Base-by-base conservation (phyloP, 2,113 vertebrate genomes). In the Lepisosteus oculatus region DNA sequence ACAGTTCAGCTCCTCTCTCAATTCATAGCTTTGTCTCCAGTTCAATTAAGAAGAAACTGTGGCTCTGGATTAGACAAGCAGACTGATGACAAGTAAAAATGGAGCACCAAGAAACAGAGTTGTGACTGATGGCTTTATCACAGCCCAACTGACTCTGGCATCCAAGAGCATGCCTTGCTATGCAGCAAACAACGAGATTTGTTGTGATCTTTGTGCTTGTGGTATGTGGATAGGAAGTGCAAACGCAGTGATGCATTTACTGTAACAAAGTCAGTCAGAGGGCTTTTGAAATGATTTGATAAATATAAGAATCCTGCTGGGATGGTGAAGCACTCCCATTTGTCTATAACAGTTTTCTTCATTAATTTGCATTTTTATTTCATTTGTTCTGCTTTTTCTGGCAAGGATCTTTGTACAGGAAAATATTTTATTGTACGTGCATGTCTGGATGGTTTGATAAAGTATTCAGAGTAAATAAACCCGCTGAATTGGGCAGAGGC, bases 121-220 rank as follows among this genome's bases (percentile, higher is more conserved):
- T 13, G 13, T 75, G 73, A 70, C 75, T 56, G 55, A 63, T 43
- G 51, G 42, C n/a, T 9, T 66, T 17, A 55, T 43, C 63, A 41
- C 41, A 43, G 4, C 41, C 63, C n/a, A 67, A 43, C 71, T 55
- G 61, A 62, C 43, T 61, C 54, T n/a, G 13, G 73, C 65, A 70
- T 74, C 73, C 68, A 70, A 55, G 73, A 68, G 15, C 59, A 69
- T 65, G 68, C 47, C 61, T 61, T 8, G 67, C 59, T 3, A 69
- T 65, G 42, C 6, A 15, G 56, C 13, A 11, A 42, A 6, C 8
- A n/a, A 43, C 47, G 9, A 9, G 47, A 51, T 9, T 51, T 51
- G 5, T 5, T 51, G 47, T 9, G 9, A 9, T 9, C 47, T 0
- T 5, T 9, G 47, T 51, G 1, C 47, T 51, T 1, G 5, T 9